These are phyloP conservation scores for Petroica traversi DNA, from an alignment of 2,113 vertebrate species.

Conservation along the genomic window DNA sequence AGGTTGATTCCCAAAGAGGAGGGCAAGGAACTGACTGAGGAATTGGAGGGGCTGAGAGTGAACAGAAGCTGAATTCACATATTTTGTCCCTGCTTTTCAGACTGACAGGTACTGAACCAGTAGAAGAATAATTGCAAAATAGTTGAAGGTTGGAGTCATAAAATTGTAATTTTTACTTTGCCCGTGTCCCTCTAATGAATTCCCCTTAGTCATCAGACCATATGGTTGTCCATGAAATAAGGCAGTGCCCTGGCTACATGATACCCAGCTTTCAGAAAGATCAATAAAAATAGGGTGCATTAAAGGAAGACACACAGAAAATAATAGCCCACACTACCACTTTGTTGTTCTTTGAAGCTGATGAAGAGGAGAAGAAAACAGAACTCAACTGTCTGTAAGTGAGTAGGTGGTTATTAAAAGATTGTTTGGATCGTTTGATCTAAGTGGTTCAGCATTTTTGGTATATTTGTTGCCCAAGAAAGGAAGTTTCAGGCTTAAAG, in stretches of 20 bases:
- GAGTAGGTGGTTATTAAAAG: background rate
- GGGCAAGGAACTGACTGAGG: background rate
- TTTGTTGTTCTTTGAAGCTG: constrained; percentile 4
- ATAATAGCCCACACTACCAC: background rate
- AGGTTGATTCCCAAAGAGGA: too few species aligned
- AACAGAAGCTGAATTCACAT: background rate
- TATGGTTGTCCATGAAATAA: background rate
- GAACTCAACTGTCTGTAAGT: background rate
- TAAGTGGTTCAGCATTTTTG: background rate
- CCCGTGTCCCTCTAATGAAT: background rate
- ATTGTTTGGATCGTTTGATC: background rate
- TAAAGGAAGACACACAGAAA: background rate
- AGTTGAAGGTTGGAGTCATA: background rate
- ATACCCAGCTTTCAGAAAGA: background rate
- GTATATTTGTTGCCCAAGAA: background rate
- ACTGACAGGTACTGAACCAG: background rate
- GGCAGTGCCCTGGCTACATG: background rate
- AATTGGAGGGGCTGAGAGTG: background rate
- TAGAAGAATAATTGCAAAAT: background rate
- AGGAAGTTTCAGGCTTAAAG: background rate
- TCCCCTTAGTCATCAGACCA: background rate
- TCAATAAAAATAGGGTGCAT: background rate
- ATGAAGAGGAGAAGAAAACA: background rate
- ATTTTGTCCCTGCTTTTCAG: background rate
- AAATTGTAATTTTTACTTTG: background rate